phyloP scores from a whole-genome alignment of 1,140 invertebrate species.

The Magallana angulata region DNA sequence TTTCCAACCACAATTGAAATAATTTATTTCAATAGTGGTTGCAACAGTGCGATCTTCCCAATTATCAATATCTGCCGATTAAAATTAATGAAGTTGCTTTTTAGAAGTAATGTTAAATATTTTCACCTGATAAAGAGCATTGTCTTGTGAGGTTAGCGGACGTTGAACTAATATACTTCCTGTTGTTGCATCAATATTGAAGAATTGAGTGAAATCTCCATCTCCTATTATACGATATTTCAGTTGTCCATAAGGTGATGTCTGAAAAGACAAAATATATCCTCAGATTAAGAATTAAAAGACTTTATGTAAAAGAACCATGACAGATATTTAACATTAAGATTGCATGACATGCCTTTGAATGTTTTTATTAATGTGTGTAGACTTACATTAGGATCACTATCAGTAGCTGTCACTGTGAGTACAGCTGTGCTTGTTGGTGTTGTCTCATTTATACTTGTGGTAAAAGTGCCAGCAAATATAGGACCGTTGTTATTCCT shows the following conservation, averaged over 20 bases:
- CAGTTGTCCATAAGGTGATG: conserved; percentile 57
- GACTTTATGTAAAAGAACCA: not conserved
- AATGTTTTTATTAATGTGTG: no score
- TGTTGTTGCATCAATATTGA: conserved; percentile 60
- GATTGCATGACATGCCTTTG: no score
- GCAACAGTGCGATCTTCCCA: no score
- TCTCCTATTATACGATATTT: conserved; percentile 70
- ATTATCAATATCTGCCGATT: no score
- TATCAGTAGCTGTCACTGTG: conserved; percentile 64
- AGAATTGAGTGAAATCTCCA: conserved; percentile 66
- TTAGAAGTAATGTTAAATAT: no score
- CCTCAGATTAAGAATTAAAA: not conserved
- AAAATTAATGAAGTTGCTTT: no score
- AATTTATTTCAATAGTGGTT: no score
- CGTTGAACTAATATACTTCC: conserved; percentile 59
- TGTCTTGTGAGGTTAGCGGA: conserved; percentile 54
- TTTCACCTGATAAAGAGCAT: conserved; percentile 58
- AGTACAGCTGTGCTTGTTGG: conserved; percentile 59
- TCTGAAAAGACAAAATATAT: conserved; percentile 33
- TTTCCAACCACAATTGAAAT: no score
- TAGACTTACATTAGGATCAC: conserved; percentile 62
- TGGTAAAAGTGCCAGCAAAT: conserved; percentile 60
- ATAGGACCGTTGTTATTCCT: conserved; percentile 67
- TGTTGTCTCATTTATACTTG: conserved; percentile 63
- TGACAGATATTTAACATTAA: not conserved